Base-by-base conservation (phyloP, 2,113 vertebrate genomes). In the Platycercus adscitus region DNA sequence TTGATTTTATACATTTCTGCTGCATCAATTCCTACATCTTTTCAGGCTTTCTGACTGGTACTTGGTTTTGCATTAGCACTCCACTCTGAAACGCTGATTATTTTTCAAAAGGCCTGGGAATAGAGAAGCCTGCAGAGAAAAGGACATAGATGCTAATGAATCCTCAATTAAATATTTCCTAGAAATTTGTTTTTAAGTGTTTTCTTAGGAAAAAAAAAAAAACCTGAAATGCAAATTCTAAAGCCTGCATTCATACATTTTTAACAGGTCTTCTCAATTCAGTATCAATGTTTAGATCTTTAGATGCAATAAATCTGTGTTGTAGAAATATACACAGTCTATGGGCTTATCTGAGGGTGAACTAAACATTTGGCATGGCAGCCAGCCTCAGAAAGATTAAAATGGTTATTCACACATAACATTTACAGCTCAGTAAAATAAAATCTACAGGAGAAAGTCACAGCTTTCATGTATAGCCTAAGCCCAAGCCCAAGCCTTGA, bases 371-470 rank as follows among this genome's bases (percentile, higher is more conserved):
- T 87, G 26, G 41, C 16, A 52, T 17, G n/a, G 50, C 39, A 96
- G 72, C 68, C 61, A 95, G 77, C 39, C 43, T 87, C 55, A 76
- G 52, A 95, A 95, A 91, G n/a, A 50, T 82, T 82, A 65, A 64
- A 76, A 77, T 47, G 23, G 52, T 71, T 93, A 91, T 92, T 93
- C 3, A 0, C 70, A 94, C 73, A 17, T 71, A 89, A 91, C 12
- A 84, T 91, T 93, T 83, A 68, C 72, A 95, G 70, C 55, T 95
- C 66, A 92, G 39, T 86, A 89, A 93, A 89, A 91, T 76, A 85
- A 95, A 85, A 89, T 43, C 58, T 73, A 81, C 35, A 66, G 60
- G 88, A 90, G 61, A 96, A 95, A 96, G 87, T 83, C 88, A 95
- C 70, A 92, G 83, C 60, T 95, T 87, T 31, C 88, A 68, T 15